Evolutionary conservation across 2,113 vertebrate genomes (phyloP), one percentile per base, ranked within the genome.

Genomic region (Natator depressus): DNA sequence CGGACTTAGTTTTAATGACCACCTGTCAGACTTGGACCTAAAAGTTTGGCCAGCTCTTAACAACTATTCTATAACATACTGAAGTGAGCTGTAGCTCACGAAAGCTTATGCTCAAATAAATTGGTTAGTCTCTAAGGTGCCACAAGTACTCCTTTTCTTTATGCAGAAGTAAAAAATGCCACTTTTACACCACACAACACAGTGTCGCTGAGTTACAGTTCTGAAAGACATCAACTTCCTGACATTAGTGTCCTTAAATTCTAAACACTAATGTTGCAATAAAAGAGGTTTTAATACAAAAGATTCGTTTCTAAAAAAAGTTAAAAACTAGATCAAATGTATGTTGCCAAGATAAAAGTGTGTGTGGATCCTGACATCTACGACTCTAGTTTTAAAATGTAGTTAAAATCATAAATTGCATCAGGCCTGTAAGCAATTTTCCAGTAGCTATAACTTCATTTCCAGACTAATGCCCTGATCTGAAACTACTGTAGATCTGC

Each of bases 221-320:
- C 31, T 1, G 2, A 2, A 47, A 2, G 2, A 17, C 51, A 0
- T 1, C n/a, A 0, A 0, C 29, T 88, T 38, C 29, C 84, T 59
- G 51, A 12, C 72, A 3, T 3, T 6, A 24, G 10, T 1, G 46
- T 29, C 5, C 14, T 20, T 49, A 51, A 50, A 16, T 27, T 78
- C 75, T 78, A 78, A 24, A 47, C 42, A 46, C 42, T 47, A 47
- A 46, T 76, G 22, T 25, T 24, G 24, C 24, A 47, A 27, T 72
- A 76, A 14, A 46, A 13, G 38, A 38, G 9, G 22, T 76, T 76
- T 76, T 76, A 76, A 47, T 27, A 76, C 42, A 76, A 47, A 47
- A 78, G 42, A 25, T 75, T 46, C 47, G 12, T 78, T 78, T 38
- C 19, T n/a, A 46, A 78, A 47, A 82, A 42, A 57, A 17, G 25